phyloP scores from a whole-genome alignment of 2,113 vertebrate species.

The Sialia sialis region DNA sequence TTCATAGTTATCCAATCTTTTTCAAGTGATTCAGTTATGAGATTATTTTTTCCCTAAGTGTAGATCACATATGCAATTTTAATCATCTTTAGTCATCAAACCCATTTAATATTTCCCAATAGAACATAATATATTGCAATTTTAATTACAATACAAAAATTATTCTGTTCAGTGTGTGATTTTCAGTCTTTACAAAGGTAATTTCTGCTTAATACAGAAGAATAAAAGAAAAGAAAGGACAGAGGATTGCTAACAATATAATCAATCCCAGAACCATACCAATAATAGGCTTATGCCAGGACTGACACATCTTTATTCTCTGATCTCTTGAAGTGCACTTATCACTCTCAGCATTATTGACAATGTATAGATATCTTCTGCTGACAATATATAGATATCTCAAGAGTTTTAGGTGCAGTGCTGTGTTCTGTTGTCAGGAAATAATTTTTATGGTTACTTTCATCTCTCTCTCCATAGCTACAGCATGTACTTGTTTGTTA shows the following conservation, averaged over 20 bases:
- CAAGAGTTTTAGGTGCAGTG: not conserved
- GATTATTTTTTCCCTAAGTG: not conserved
- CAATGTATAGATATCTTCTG: not conserved
- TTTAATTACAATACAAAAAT: slow-evolving; percentile 11
- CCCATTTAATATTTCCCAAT: not conserved
- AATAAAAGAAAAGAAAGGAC: not conserved
- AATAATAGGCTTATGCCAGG: not conserved
- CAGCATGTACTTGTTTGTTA: not conserved
- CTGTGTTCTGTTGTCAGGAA: not conserved
- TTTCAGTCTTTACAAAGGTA: not conserved
- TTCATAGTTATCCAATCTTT: not conserved
- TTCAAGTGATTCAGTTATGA: not conserved
- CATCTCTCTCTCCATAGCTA: not conserved
- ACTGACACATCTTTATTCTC: not conserved
- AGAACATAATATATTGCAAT: not conserved
- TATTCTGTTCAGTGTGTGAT: not conserved
- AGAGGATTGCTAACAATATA: not conserved
- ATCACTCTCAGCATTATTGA: not conserved
- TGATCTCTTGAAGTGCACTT: not conserved
- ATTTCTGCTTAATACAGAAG: not conserved
- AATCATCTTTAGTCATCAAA: not conserved
- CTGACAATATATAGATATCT: not conserved
- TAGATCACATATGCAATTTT: not conserved
- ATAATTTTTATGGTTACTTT: not conserved
- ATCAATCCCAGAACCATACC: not conserved